Evolutionary conservation across 2,888 invertebrate genomes (phyloP), one percentile per base, ranked within the genome.

Genomic region (Chirona hameri): DNA sequence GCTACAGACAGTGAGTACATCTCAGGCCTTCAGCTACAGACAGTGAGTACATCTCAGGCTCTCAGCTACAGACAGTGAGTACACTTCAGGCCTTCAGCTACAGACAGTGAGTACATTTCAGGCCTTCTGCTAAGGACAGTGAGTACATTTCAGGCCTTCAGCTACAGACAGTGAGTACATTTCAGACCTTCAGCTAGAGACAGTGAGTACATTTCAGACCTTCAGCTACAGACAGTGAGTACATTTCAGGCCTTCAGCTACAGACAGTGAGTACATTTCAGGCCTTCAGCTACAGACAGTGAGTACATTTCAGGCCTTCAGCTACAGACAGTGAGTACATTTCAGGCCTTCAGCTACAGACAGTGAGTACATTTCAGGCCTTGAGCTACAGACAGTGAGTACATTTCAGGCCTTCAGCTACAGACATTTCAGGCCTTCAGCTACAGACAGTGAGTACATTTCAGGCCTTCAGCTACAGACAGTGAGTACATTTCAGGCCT

Each of bases 191-290:
- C 52, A 80, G 80, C 80, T 80, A 80, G 52, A 12, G 52, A 46
- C 24, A 14, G 79, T 79, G n/a, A 46, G 79, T 46, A 24, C 39
- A 39, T 39, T 7, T 39, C n/a, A n/a, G n/a, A n/a, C 52, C 27
- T 80, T 80, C 52, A 80, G 80, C 80, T 80, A 80, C 80, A 12
- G 52, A 46, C 24, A 14, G 79, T 79, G n/a, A 46, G 79, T 46
- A 24, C 39, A 39, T 39, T 7, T 39, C n/a, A n/a, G n/a, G 48
- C 52, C 27, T 80, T 80, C 52, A 80, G 80, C 80, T 80, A 80
- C 80, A 12, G 52, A 46, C 24, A 14, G 79, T 79, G n/a, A 46
- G 79, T 46, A 24, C 39, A 39, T 39, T 7, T 39, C n/a, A n/a
- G n/a, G 48, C 52, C 27, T 80, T 80, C 52, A 80, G 80, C 80